Conservation (phyloP, 2,888 invertebrate genomes). For the Ormyrus nitidulus region DNA sequence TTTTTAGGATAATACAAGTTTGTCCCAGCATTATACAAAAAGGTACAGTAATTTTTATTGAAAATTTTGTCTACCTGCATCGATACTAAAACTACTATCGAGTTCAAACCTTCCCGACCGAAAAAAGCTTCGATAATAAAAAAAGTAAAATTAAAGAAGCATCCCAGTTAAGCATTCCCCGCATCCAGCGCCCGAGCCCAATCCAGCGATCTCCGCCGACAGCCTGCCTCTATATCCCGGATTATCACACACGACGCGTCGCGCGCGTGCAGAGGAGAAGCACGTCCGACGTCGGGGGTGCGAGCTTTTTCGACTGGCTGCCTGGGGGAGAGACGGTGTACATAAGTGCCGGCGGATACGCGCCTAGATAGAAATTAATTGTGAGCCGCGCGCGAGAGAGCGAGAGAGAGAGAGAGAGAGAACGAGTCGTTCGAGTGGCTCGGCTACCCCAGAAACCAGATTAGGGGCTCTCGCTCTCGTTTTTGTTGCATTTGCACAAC, state of each 20-base stretch:
- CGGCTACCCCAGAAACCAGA: slow-evolving; percentile 58
- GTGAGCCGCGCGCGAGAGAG: slow-evolving; percentile 24
- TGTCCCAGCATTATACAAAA: no score
- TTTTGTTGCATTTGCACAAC: slow-evolving; percentile 75
- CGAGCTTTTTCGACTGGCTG: slow-evolving; percentile 38
- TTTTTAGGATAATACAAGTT: no score
- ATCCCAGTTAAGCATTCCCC: neutral
- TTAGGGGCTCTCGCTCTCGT: slow-evolving; percentile 68
- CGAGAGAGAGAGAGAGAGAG: slow-evolving; percentile 4
- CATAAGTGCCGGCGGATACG: slow-evolving; percentile 31
- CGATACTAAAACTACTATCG: no score
- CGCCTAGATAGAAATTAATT: slow-evolving; percentile 51
- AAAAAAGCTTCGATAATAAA: neutral
- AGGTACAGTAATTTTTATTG: no score
- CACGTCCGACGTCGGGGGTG: neutral
- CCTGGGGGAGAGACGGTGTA: slow-evolving; percentile 5
- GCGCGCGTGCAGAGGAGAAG: slow-evolving; percentile 5
- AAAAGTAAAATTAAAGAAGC: neutral
- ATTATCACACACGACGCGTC: slow-evolving; percentile 45
- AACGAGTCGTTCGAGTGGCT: neutral
- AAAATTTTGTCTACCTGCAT: no score
- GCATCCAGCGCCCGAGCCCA: neutral
- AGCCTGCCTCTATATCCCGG: slow-evolving; percentile 47
- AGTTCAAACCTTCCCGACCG: neutral
- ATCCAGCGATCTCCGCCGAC: neutral